phyloP scores from a whole-genome alignment of 2,797 vertebrate genomes.

The Thaleichthys pacificus region DNA sequence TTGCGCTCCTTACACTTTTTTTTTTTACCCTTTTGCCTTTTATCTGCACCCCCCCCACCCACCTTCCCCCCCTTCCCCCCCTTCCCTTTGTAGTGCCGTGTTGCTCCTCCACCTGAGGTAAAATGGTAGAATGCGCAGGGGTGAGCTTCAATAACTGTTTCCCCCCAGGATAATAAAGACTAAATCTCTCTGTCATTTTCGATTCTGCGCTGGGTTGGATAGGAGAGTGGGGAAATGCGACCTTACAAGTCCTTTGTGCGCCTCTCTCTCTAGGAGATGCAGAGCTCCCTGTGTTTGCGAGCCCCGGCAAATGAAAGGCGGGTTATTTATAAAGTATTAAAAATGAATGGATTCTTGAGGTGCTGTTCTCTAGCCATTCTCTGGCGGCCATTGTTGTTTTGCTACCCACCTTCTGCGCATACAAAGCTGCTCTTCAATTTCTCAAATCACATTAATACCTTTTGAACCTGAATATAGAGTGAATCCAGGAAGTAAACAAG shows the following conservation, averaged over 20 bases:
- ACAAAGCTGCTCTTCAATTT: slow-evolving; percentile 67
- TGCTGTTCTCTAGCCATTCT: slow-evolving; percentile 72
- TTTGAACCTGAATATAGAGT: slow-evolving; percentile 40
- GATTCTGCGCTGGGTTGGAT: slow-evolving; percentile 72
- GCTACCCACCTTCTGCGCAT: slow-evolving; percentile 59
- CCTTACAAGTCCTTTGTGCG: slow-evolving; percentile 79
- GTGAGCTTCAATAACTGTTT: slow-evolving; percentile 77
- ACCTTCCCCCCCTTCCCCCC: slow-evolving; percentile 17
- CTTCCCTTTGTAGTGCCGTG: slow-evolving; percentile 69
- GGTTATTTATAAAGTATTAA: slow-evolving; percentile 81
- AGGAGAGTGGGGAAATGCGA: slow-evolving; percentile 76
- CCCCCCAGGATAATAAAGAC: slow-evolving; percentile 78
- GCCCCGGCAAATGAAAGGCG: slow-evolving; percentile 67
- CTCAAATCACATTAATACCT: slow-evolving; percentile 69
- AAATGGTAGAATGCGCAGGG: slow-evolving; percentile 69
- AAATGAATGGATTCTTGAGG: slow-evolving; percentile 76
- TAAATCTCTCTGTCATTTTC: slow-evolving; percentile 81
- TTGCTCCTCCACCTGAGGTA: slow-evolving; percentile 72
- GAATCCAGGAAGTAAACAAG: slow-evolving; percentile 65
- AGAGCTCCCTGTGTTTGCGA: slow-evolving; percentile 61
- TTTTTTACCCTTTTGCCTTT: slow-evolving; percentile 61
- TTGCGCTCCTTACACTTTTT: slow-evolving; percentile 65
- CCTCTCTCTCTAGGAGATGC: slow-evolving; percentile 49
- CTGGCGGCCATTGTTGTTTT: slow-evolving; percentile 65
- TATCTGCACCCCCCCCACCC: slow-evolving; percentile 46